Evolutionary conservation across 2,797 vertebrate species (phyloP).

Genomic region (Rhinoraja longicauda): DNA sequence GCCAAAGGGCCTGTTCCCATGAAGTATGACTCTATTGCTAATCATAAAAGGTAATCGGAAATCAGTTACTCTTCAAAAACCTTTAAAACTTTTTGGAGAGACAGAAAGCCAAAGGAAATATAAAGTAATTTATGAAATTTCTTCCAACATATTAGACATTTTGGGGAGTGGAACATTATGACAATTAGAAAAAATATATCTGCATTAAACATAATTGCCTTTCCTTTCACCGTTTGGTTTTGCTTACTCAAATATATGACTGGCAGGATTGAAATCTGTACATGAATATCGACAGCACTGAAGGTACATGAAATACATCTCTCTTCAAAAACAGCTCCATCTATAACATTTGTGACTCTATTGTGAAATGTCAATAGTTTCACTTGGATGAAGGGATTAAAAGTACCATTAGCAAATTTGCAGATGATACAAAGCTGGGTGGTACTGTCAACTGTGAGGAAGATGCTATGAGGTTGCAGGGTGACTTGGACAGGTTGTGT

Average conservation of each 20-base stretch:
- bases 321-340: not conserved
- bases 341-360: conserved; percentile 46
- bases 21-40: too few species aligned
- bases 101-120: not conserved
- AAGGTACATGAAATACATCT: conserved; percentile 53
- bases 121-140: not conserved
- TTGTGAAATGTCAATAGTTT: conserved; percentile 68
- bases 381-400: too few species aligned
- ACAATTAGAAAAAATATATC: not conserved
- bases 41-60: too few species aligned
- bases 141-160: not conserved
- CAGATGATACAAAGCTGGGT: too few species aligned
- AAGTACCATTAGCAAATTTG: too few species aligned
- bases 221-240: conserved; percentile 46
- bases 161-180: not conserved
- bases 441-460: too few species aligned
- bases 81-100: not conserved
- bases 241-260: conserved; percentile 47
- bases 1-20: too few species aligned
- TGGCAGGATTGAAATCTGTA: conserved; percentile 52
- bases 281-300: conserved; percentile 63
- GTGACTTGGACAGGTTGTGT: too few species aligned
- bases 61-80: too few species aligned
- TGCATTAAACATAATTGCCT: conserved; percentile 56
- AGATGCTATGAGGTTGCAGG: too few species aligned